Conservation (phyloP, 2,113 vertebrate species). For the Peromyscus maniculatus region DNA sequence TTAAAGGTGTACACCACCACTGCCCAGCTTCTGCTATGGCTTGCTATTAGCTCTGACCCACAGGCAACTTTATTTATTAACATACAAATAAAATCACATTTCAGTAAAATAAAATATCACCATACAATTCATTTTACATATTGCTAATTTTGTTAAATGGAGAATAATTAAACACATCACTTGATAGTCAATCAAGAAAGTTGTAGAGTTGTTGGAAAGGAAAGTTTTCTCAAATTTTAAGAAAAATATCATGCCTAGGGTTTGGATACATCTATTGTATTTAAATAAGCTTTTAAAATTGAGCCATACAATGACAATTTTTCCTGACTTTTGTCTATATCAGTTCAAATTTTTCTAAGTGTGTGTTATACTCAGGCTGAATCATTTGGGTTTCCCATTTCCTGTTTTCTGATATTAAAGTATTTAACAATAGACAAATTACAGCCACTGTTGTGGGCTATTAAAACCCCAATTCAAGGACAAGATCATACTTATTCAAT, state of each 20-base stretch:
- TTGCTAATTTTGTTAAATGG: neutral
- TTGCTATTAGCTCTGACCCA: too few species aligned
- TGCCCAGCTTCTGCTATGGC: too few species aligned
- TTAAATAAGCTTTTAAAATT: neutral
- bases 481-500: neutral
- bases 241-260: neutral
- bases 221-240: constrained; percentile 41
- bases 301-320: neutral
- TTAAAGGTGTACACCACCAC: too few species aligned
- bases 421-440: neutral
- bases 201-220: neutral
- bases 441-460: neutral
- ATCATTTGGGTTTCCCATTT: neutral
- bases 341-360: neutral
- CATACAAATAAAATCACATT: too few species aligned
- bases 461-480: neutral
- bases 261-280: neutral
- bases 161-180: neutral
- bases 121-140: neutral
- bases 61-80: too few species aligned
- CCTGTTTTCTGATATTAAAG: neutral
- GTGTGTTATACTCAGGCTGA: neutral
- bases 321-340: neutral
- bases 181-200: neutral
- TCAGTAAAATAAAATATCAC: too few species aligned